Conservation (phyloP, 2,797 vertebrate species). For the Astyanax mexicanus region DNA sequence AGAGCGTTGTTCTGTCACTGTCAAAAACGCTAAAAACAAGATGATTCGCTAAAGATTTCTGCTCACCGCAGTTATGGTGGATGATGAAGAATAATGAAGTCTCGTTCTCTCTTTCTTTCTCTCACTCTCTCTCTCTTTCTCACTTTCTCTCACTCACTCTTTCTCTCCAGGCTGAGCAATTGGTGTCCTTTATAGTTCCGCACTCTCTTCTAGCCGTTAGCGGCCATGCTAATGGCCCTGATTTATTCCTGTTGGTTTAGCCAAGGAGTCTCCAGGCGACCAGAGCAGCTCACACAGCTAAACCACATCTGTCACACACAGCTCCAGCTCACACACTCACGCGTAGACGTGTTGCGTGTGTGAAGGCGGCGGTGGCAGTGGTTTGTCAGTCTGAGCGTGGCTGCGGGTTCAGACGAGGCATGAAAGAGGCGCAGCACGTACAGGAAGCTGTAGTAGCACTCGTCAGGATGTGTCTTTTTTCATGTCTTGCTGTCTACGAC, state of each 20-base stretch:
- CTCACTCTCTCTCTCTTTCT: neutral
- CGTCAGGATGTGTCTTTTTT: neutral
- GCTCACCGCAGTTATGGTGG: neutral
- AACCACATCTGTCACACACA: constrained; percentile 57
- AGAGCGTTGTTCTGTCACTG: neutral
- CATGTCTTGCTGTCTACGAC: neutral
- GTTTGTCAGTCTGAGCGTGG: constrained; percentile 6
- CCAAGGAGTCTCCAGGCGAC: constrained; percentile 56
- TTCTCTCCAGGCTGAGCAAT: neutral
- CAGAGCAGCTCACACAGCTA: constrained; percentile 43
- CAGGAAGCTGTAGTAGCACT: neutral
- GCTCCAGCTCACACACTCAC: constrained; percentile 14
- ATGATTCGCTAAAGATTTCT: constrained; percentile 13
- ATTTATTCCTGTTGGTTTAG: constrained; percentile 66
- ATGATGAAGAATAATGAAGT: constrained; percentile 10
- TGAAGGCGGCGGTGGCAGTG: constrained; percentile 4
- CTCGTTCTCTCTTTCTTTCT: neutral
- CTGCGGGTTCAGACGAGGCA: neutral
- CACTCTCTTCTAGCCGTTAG: constrained; percentile 43
- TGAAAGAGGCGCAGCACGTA: neutral
- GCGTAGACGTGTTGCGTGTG: constrained; percentile 5
- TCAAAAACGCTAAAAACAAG: constrained; percentile 16
- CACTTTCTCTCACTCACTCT: neutral
- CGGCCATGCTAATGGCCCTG: constrained; percentile 53
- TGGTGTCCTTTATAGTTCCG: constrained; percentile 26